Conservation (phyloP, 35 echinoderm and acorn worm species). For the Anneissia japonica region DNA sequence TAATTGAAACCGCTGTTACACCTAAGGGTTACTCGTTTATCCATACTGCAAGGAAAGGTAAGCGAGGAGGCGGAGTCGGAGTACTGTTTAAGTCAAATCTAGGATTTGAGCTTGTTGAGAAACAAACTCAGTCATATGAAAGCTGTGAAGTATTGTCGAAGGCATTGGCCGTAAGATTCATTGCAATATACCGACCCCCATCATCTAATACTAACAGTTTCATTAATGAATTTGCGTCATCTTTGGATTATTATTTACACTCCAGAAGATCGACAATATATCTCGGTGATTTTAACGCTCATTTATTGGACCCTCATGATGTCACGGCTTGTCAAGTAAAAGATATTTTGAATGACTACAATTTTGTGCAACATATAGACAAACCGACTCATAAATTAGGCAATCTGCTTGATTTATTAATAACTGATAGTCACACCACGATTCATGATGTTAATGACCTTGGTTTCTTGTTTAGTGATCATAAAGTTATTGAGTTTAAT, state of each 20-base stretch:
- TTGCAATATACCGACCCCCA: not conserved
- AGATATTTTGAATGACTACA: not conserved
- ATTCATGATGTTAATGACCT: not conserved
- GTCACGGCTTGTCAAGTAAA: not conserved
- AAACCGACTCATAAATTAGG: not conserved
- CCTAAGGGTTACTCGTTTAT: not conserved
- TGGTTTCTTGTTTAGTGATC: not conserved
- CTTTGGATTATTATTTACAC: not conserved
- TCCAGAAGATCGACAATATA: not conserved
- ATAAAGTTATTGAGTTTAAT: not conserved
- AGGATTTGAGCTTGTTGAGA: not conserved
- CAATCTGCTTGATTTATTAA: not conserved
- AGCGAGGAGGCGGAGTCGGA: not conserved
- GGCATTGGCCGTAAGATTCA: not conserved
- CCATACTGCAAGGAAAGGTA: not conserved
- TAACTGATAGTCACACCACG: no score
- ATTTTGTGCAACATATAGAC: not conserved
- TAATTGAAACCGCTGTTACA: not conserved
- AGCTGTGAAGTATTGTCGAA: not conserved
- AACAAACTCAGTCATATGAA: not conserved
- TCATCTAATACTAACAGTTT: not conserved
- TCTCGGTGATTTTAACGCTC: not conserved
- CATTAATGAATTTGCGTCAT: not conserved
- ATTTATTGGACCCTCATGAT: not conserved
- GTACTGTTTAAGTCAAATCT: not conserved